Evolutionary conservation across 2,797 vertebrate genomes (phyloP).

Genomic region (Acropternis orthonyx): DNA sequence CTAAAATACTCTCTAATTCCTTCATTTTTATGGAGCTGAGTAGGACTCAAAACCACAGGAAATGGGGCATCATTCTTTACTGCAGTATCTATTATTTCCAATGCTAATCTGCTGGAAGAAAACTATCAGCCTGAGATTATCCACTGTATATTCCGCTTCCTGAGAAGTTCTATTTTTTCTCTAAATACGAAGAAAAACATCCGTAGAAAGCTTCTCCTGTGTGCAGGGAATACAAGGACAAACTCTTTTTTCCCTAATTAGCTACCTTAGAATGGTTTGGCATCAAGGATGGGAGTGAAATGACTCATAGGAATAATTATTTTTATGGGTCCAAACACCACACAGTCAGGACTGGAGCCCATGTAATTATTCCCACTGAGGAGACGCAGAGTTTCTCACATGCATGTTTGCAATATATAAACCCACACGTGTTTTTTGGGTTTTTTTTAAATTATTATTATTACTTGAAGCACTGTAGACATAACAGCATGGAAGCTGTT

Average conservation of each 20-base stretch:
- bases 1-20: neutral
- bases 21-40: neutral
- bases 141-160: neutral
- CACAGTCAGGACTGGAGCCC: neutral
- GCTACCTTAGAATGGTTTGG: neutral
- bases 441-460: neutral
- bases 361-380: neutral
- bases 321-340: neutral
- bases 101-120: neutral
- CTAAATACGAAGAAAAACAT: neutral
- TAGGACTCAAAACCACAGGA: neutral
- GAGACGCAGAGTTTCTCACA: neutral
- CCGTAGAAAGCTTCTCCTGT: neutral
- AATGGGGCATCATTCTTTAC: neutral
- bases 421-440: neutral
- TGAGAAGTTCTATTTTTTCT: neutral
- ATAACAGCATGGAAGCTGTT: neutral
- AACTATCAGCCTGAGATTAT: neutral
- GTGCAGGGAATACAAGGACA: neutral
- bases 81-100: neutral
- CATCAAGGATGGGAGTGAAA: neutral
- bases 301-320: neutral
- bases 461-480: neutral
- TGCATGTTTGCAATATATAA: neutral
- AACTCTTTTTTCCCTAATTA: neutral